A percentile compares a stretch with the other conserved stretches of the same genome.
Evolutionary conservation across 2,113 vertebrate genomes (phyloP).

Genomic region (Nipponia nippon): DNA sequence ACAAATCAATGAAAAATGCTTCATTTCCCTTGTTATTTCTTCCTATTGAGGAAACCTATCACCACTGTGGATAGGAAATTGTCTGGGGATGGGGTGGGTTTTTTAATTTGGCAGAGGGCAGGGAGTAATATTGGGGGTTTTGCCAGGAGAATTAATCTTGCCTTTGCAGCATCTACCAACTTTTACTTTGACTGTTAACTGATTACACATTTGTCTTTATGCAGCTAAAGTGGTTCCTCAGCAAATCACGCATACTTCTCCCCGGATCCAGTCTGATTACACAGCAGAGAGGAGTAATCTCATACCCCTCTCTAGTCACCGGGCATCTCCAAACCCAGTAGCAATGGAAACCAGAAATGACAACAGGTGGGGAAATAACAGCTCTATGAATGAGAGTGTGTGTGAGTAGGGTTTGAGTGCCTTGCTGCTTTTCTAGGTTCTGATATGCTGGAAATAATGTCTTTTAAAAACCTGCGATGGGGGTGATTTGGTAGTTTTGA

Average conservation of each 20-base stretch:
- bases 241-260: conserved; percentile 92
- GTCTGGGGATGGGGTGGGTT: background rate
- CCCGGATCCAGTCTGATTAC: conserved; percentile 94
- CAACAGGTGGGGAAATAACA: conserved; percentile 80
- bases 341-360: conserved; percentile 95
- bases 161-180: background rate
- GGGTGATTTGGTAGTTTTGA: background rate
- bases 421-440: background rate
- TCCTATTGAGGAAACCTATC: background rate
- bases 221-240: conserved; percentile 98
- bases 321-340: conserved; percentile 93
- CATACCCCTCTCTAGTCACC: conserved; percentile 90
- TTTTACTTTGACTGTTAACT: background rate
- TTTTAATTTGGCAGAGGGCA: background rate
- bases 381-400: background rate
- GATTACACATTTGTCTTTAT: background rate
- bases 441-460: background rate
- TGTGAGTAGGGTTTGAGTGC: background rate
- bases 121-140: background rate
- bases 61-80: background rate
- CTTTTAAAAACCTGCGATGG: background rate
- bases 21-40: background rate
- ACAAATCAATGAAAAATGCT: background rate
- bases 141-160: background rate
- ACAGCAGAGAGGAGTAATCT: conserved; percentile 89